Evolutionary conservation across 2,113 vertebrate species (phyloP), one percentile per base, ranked within the genome.

Genomic region (Poecilia latipinna): DNA sequence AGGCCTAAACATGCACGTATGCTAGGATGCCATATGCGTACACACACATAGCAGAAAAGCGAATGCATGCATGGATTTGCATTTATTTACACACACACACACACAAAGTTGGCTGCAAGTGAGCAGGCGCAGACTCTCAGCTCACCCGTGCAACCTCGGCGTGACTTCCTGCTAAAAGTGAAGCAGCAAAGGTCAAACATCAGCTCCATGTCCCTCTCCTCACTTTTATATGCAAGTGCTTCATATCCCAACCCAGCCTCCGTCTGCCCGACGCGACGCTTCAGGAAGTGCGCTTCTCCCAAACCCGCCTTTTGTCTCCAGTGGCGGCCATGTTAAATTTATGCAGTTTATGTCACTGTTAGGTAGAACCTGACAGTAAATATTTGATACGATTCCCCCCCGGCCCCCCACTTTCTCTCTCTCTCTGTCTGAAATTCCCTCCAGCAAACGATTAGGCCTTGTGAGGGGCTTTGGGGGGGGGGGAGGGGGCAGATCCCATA

Each of bases 1-100:
- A 94, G 90, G 91, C 88, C 90, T 88, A 92, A 93, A 93, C 89
- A 91, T 86, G 91, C 83, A 84, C 86, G 75, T 60, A 44, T 15
- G 17, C 73, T 70, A 19, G 35, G 60, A 75, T 44, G 26, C 44
- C 4, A 61, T 74, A 79, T 44, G 32, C 48, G 81, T 74, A 76
- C 22, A 29, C 72, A 79, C 19, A 70, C 57, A 61, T 8, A 54
- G 8, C 68, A 64, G 17, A 57, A 54, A 39, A 63, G 44, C 48
- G 22, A n/a, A 65, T 4, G 29, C 48, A 61, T 60, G 60, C 64
- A 42, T 6, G 35, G 64, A 57, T 64, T 72, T 77, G 57, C 65
- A 65, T 76, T 42, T 33, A 64, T 76, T 42, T 33, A 64, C 1
- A 68, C 77, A 69, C 72, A 78, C 28, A 51, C 24, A 60, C 82